These are phyloP conservation scores for Branchinecta lindahli DNA, from an alignment of 1,140 invertebrate genomes.

Conservation along the genomic window DNA sequence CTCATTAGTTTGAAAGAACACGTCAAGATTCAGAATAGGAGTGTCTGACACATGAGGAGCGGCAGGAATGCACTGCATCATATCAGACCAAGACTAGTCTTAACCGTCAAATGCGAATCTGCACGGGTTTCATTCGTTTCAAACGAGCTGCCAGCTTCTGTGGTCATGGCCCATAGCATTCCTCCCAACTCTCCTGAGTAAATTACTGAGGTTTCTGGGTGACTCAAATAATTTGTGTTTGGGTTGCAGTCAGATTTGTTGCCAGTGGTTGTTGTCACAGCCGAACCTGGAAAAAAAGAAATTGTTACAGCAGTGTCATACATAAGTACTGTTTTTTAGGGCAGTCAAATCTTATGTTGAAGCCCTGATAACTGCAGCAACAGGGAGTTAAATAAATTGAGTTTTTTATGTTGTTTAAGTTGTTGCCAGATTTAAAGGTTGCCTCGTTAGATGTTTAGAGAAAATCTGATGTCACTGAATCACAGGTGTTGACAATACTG, in stretches of 20 bases:
- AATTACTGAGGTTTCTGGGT: constrained; percentile 8
- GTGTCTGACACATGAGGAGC: constrained; percentile 7
- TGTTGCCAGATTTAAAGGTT: constrained; percentile 8
- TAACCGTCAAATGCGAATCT: constrained; percentile 1
- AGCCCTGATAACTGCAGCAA: not conserved
- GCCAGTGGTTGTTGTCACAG: constrained; percentile 4
- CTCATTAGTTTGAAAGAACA: constrained; percentile 9
- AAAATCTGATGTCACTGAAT: constrained; percentile 8
- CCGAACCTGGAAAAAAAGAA: constrained; percentile 8
- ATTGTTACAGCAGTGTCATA: constrained; percentile 9
- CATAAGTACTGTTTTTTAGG: constrained; percentile 9
- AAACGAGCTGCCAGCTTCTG: constrained; percentile 7
- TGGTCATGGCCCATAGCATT: constrained; percentile 5
- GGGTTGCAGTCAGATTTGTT: constrained; percentile 5
- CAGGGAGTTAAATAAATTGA: not conserved
- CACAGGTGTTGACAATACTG: constrained; percentile 8
- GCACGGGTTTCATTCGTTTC: constrained; percentile 8
- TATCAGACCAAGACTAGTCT: constrained; percentile 5
- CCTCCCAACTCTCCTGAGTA: constrained; percentile 7
- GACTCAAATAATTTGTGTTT: constrained; percentile 6
- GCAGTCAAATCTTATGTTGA: constrained; percentile 6
- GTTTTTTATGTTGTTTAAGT: constrained; percentile 9
- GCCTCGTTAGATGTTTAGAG: not conserved
- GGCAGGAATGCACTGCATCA: constrained; percentile 4
- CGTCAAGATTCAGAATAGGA: constrained; percentile 8